Base-by-base conservation (phyloP, 2,888 invertebrate genomes). In the Orchesella flavescens region DNA sequence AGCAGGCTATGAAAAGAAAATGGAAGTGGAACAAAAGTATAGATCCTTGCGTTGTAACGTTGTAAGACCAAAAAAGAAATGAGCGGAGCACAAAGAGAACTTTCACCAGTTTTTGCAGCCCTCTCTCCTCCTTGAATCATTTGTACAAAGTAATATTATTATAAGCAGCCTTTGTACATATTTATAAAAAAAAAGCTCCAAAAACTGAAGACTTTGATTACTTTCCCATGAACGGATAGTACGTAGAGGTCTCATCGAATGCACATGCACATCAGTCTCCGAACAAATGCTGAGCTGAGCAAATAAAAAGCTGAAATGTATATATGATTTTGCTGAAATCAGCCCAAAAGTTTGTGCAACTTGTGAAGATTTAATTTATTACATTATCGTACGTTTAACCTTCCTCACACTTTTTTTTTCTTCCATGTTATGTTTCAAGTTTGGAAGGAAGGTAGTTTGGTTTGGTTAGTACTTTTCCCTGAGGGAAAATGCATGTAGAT, bases 1-100 rank as follows among this genome's bases (percentile, higher is more conserved):
- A 76, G 76, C 76, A 76, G 76, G 76, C 76, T 68, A 66, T 75
- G 21, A 13, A 75, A 61, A 23, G 61, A 75, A 75, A 63, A 63
- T 65, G 74, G 53, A 65, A 65, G 43, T 24, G 34, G 34, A 43
- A 53, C 10, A 10, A 63, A 34, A 21, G 44, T 66, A 44, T n/a
- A n/a, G n/a, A n/a, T n/a, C n/a, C n/a, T n/a, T n/a, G n/a, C n/a
- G 66, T 19, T 3, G 46, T 66, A n/a, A 17, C 44, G 19, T 43
- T 73, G 61, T 21, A 17, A 46, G n/a, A 49, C 17, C 57, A 46
- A 23, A n/a, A n/a, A n/a, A 49, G 49, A 49, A 63, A 63, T 61
- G 23, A 49, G 23, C 53, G 15, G 13, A 49, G 34, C 34, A 53
- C 74, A 65, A 63, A 53, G 34, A 65, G 65, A 75, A 75, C 74